Evolutionary conservation across 1,140 invertebrate species (phyloP), one percentile per base, ranked within the genome.

Genomic region (Nasonia vitripennis): DNA sequence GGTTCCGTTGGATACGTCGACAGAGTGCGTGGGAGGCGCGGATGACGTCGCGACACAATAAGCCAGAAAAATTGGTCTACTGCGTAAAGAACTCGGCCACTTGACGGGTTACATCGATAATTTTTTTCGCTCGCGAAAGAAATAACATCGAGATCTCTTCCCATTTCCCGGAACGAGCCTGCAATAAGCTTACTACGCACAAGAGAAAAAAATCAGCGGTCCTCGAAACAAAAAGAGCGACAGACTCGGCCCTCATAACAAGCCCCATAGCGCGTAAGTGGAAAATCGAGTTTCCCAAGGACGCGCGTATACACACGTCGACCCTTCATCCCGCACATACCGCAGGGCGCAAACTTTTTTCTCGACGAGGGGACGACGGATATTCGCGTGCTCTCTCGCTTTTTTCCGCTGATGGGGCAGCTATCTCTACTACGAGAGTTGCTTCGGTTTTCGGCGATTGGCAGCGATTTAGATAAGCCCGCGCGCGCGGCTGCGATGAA

Each of bases 251-350:
- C 0, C 55, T 62, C 55, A 62, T 62, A 62, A 62, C 55, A 62
- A 62, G 55, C 20, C 55, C 55, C 55, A 62, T 62, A n/a, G 55
- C 55, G 17, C 55, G 17, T 62, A 62, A 62, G 55, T 62, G 55
- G 55, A 62, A 62, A 62, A 62, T 62, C 55, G 55, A 62, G 55
- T 62, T 62, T 62, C 55, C 55, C 55, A 62, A 62, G 55, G 55
- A 5, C 55, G 55, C 55, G 2, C 17, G n/a, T 62, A 62, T 62
- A 62, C 20, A 45, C 20, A n/a, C 17, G 20, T 62, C 55, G 17
- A n/a, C 55, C 55, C 55, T 17, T 62, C 55, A 7, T n/a, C 20
- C 55, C 4, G 34, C 34, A 2, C 1, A 37, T 37, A 62, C 55
- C 55, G 20, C 17, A n/a, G 55, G 20, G 55, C 55, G 55, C 20